Evolutionary conservation across 2,113 vertebrate genomes (phyloP).

Genomic region (Aepyceros melampus): DNA sequence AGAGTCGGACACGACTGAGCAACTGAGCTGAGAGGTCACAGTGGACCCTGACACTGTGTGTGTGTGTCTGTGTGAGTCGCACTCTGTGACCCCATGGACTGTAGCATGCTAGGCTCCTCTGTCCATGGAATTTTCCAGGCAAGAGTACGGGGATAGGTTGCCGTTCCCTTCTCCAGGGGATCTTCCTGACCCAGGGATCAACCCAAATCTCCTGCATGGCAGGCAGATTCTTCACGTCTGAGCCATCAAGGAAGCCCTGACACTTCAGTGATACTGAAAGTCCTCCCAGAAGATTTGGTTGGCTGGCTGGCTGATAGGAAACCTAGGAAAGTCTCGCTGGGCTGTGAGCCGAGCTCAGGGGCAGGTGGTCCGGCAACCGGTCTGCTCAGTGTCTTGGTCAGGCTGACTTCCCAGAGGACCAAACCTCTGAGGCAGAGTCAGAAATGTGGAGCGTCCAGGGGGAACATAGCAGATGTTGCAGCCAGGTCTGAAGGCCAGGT

Average conservation of each 20-base stretch:
- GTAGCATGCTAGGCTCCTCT: not conserved
- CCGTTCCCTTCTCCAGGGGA: not conserved
- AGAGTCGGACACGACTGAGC: too few relatives aligned
- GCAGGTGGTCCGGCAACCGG: not conserved
- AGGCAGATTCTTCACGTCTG: not conserved
- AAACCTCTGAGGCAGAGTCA: not conserved
- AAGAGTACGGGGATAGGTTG: not conserved
- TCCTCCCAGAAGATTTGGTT: not conserved
- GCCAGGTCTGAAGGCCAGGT: not conserved
- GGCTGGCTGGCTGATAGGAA: not conserved
- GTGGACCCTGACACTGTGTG: not conserved
- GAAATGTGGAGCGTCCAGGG: not conserved
- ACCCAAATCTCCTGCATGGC: not conserved
- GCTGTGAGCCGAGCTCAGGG: not conserved
- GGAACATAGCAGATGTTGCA: rapidly evolving
- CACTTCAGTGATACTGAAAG: not conserved
- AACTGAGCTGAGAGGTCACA: not conserved
- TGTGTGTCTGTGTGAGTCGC: not conserved
- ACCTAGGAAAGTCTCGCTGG: not conserved
- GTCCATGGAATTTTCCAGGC: not conserved
- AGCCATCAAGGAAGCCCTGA: not conserved
- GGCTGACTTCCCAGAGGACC: not conserved
- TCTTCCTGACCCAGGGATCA: not conserved
- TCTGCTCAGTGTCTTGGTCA: not conserved
- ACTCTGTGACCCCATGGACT: not conserved